These are phyloP conservation scores for Tricholauxania praeusta DNA, from an alignment of 2,888 invertebrate species.

Conservation along the genomic window DNA sequence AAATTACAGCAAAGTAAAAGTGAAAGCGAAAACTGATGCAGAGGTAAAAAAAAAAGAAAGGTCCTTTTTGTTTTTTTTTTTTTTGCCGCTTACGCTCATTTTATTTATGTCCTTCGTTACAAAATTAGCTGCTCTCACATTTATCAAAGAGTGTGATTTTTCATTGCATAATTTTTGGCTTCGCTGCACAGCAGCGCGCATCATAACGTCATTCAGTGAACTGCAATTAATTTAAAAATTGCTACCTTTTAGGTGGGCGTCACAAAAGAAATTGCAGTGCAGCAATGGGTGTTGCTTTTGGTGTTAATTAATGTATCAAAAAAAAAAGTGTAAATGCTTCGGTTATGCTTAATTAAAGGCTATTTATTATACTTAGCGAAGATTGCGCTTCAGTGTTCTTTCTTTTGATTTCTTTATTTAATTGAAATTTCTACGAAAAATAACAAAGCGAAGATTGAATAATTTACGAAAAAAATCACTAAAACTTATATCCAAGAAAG, in stretches of 20 bases:
- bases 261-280: neutral
- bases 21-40: neutral
- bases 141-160: conserved; percentile 12
- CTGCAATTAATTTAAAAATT: conserved; percentile 25
- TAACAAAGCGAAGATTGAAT: too few relatives aligned
- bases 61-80: neutral
- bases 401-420: too few relatives aligned
- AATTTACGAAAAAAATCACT: too few relatives aligned
- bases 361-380: too few relatives aligned
- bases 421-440: too few relatives aligned
- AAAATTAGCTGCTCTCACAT: conserved; percentile 8
- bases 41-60: too few relatives aligned
- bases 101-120: conserved; percentile 8
- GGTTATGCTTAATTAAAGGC: neutral
- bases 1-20: neutral
- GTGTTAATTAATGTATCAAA: neutral
- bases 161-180: conserved; percentile 27
- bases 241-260: neutral
- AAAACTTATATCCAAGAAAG: too few relatives aligned
- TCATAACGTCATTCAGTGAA: conserved; percentile 5
- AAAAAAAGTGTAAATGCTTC: neutral
- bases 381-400: too few relatives aligned
- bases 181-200: conserved; percentile 9
- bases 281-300: neutral
- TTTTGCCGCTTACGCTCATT: too few relatives aligned